Base-by-base conservation (phyloP, 2,888 invertebrate species). In the Leucophenga montana region DNA sequence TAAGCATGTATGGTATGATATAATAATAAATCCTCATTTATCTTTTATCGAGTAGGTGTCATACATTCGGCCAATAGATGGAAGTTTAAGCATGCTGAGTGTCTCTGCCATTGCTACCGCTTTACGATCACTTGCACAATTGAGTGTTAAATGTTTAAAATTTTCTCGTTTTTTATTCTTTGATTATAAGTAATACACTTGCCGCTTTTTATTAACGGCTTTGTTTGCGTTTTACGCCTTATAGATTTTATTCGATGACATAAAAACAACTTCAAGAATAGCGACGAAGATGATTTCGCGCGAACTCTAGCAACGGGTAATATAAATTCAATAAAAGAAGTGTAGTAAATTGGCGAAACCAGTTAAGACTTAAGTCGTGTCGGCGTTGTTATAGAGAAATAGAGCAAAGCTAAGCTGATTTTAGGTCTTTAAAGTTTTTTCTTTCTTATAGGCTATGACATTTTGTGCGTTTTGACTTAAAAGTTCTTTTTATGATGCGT, bases 151-250 rank as follows among this genome's bases (percentile, higher is more conserved):
- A 64, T 46, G 46, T n/a, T 64, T 64, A 22, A 20, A 48, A 64
- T 46, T 48, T 64, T 22, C 3, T 33, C 27, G 1, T 16, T 50
- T 50, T 50, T 18, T 18, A n/a, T 50, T 50, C 8, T 50, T 16
- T 50, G 50, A 50, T 50, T 50, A 16, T 50, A 16, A 50, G 50
- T 18, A 18, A n/a, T 50, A 11, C 18, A 8, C 3, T 50, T 16
- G 50, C 50, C 50, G 11, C 0, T 57, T 27, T 64, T 64, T 64
- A 64, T 64, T 64, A 64, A 64, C 62, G 62, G 62, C 27, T 64
- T 64, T 64, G 62, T 64, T 64, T 64, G 62, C 22, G 62, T 64
- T 64, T 64, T 64, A 64, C 62, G 62, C 62, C 62, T 64, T 64
- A 64, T 64, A 48, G 62, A 64, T 48, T 64, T 64, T 64, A 64